These are phyloP conservation scores for Maconellicoccus hirsutus DNA, from an alignment of 1,140 invertebrate genomes.

Conservation along the genomic window DNA sequence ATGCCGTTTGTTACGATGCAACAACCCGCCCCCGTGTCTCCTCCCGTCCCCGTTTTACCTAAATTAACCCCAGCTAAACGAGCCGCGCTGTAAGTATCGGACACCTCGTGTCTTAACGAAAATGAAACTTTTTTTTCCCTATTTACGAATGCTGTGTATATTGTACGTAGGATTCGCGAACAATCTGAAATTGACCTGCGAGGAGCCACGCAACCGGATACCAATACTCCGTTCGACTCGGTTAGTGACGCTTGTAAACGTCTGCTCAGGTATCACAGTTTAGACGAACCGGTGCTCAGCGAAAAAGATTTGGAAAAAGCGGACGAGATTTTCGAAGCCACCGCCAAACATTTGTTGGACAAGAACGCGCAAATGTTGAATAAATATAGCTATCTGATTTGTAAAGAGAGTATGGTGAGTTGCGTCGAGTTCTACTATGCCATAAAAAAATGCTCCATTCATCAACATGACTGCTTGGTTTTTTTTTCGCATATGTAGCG, in stretches of 20 bases:
- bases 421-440: not conserved
- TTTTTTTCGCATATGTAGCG: conserved; percentile 37
- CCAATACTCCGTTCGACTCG: conserved; percentile 57
- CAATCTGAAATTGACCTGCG: conserved; percentile 67
- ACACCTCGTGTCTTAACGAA: not conserved
- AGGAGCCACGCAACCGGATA: conserved; percentile 62
- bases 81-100: conserved; percentile 28
- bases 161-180: conserved; percentile 46
- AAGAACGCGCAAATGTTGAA: conserved; percentile 63
- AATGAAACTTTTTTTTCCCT: not conserved
- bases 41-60: conserved; percentile 26
- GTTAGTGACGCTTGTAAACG: conserved; percentile 66
- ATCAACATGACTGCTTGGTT: not conserved
- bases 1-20: not conserved
- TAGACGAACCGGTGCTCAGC: conserved; percentile 53
- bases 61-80: conserved; percentile 27
- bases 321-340: conserved; percentile 62
- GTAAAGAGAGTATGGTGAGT: conserved; percentile 73
- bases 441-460: too few species aligned
- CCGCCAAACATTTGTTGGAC: conserved; percentile 55
- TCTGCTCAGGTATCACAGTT: conserved; percentile 69
- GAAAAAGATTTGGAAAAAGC: conserved; percentile 57
- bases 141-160: not conserved
- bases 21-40: not conserved
- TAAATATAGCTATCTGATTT: conserved; percentile 64